These are phyloP conservation scores for Notolabrus celidotus DNA, from an alignment of 2,797 vertebrate genomes.

Conservation along the genomic window DNA sequence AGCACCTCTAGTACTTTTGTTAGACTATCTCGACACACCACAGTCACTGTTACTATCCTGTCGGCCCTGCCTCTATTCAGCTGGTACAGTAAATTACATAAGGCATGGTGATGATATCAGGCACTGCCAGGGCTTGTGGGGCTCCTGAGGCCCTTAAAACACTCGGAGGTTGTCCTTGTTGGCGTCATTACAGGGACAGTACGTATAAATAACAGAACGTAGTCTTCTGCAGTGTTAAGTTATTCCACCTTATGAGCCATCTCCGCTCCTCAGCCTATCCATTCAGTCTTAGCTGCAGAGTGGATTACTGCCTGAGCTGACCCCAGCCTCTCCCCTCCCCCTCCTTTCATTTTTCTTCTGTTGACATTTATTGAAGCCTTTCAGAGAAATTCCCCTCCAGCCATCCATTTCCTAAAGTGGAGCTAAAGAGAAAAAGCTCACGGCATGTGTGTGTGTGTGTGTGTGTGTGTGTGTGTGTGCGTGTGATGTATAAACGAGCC, in stretches of 20 bases:
- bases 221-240: constrained; percentile 65
- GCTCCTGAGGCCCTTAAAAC: constrained; percentile 22
- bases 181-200: constrained; percentile 45
- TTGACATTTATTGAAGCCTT: constrained; percentile 87
- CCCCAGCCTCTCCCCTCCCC: constrained; percentile 61
- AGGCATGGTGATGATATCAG: constrained; percentile 25
- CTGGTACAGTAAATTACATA: constrained; percentile 40
- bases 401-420: constrained; percentile 86
- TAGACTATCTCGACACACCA: neutral
- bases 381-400: constrained; percentile 82
- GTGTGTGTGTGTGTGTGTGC: too few relatives aligned
- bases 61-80: constrained; percentile 10
- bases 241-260: constrained; percentile 71
- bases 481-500: constrained; percentile 77
- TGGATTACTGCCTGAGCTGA: constrained; percentile 77
- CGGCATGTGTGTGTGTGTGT: constrained; percentile 43
- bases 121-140: constrained; percentile 2
- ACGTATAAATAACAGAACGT: constrained; percentile 51
- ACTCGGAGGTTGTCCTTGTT: constrained; percentile 43
- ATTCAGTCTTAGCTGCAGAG: constrained; percentile 71
- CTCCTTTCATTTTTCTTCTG: constrained; percentile 73
- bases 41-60: neutral
- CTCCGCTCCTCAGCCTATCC: constrained; percentile 56
- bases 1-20: neutral
- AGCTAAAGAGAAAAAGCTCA: constrained; percentile 67